These are phyloP conservation scores for Anticlea derivata DNA, from an alignment of 2,888 invertebrate genomes.

Conservation along the genomic window DNA sequence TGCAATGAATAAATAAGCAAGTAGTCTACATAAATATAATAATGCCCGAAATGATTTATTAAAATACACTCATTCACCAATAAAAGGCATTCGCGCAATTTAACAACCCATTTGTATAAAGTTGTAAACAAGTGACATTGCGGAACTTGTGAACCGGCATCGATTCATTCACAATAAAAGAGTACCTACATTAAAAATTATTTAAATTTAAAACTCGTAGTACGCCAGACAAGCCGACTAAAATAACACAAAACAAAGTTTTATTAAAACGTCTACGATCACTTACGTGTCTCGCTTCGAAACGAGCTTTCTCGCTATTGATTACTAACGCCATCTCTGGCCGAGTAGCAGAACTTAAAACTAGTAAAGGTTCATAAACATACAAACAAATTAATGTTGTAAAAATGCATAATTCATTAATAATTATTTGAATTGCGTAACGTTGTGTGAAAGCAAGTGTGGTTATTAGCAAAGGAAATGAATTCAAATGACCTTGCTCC, in stretches of 20 bases:
- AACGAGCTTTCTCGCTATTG: constrained; percentile 38
- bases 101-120: constrained; percentile 32
- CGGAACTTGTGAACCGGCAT: constrained; percentile 27
- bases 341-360: constrained; percentile 63
- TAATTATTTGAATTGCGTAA: constrained; percentile 44
- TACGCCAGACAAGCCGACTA: constrained; percentile 55
- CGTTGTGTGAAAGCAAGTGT: constrained; percentile 50
- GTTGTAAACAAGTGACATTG: constrained; percentile 35
- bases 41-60: constrained; percentile 28
- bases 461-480: constrained; percentile 60
- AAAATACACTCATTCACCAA: constrained; percentile 23
- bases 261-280: constrained; percentile 61
- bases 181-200: constrained; percentile 48
- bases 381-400: constrained; percentile 25
- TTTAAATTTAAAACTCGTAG: constrained; percentile 59
- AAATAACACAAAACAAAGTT: constrained; percentile 69
- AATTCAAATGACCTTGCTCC: constrained; percentile 79
- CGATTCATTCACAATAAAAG: constrained; percentile 42
- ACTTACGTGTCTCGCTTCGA: constrained; percentile 54
- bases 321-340: constrained; percentile 65
- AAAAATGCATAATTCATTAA: constrained; percentile 40
- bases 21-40: constrained; percentile 10
- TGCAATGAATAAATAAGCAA: constrained; percentile 18
- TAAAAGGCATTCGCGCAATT: constrained; percentile 27
- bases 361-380: constrained; percentile 46